These are phyloP conservation scores for Agraylea sexmaculata DNA, from an alignment of 1,140 invertebrate genomes.

Conservation along the genomic window DNA sequence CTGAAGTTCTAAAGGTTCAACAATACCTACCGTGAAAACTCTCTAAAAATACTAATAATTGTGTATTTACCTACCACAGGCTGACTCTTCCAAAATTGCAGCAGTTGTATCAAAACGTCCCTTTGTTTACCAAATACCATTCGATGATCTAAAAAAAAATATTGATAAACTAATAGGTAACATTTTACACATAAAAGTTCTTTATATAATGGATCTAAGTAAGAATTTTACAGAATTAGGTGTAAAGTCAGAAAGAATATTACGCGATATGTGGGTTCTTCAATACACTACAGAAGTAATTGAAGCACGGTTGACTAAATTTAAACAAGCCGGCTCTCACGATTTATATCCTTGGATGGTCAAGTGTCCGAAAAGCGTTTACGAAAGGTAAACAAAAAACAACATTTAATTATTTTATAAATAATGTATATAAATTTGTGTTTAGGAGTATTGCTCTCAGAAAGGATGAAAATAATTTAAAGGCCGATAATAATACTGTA, in stretches of 20 bases:
- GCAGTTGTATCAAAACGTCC: slow-evolving; percentile 28
- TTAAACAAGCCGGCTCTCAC: slow-evolving; percentile 28
- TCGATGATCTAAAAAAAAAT: slow-evolving; percentile 33
- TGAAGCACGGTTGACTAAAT: slow-evolving; percentile 25
- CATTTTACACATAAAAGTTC: slow-evolving; percentile 11
- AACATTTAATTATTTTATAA: slow-evolving; percentile 7
- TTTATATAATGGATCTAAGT: slow-evolving; percentile 9
- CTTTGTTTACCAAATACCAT: slow-evolving; percentile 34
- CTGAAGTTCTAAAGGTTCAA: slow-evolving; percentile 28
- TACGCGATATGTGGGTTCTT: slow-evolving; percentile 37
- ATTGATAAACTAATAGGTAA: slow-evolving; percentile 33
- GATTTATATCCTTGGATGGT: slow-evolving; percentile 38
- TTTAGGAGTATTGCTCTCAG: slow-evolving; percentile 29
- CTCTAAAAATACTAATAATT: slow-evolving; percentile 13
- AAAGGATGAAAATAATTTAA: slow-evolving; percentile 30
- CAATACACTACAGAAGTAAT: slow-evolving; percentile 34
- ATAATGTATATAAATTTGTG: slow-evolving; percentile 12
- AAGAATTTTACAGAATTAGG: slow-evolving; percentile 28
- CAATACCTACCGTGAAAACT: slow-evolving; percentile 1
- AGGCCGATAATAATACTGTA: slow-evolving; percentile 30
- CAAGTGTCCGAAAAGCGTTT: slow-evolving; percentile 31
- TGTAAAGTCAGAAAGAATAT: slow-evolving; percentile 30
- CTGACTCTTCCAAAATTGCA: slow-evolving; percentile 26
- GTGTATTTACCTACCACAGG: no score
- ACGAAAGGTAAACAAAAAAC: slow-evolving; percentile 27